Evolutionary conservation across 2,113 vertebrate species (phyloP), one percentile per base, ranked within the genome.

Genomic region (Chaetorhynchus papuensis): DNA sequence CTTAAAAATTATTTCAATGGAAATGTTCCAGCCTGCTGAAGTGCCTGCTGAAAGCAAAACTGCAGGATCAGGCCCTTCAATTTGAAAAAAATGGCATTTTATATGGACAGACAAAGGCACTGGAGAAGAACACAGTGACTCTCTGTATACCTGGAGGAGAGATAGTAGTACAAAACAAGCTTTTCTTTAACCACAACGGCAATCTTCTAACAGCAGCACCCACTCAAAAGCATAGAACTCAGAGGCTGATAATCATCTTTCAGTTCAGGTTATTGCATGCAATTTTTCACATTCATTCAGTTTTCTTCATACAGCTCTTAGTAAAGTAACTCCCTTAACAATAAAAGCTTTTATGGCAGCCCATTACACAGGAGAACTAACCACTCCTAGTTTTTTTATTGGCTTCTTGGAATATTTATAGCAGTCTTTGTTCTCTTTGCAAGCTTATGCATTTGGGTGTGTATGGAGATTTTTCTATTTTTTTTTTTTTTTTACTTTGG

Each of bases 241-340:
- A 87, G 97, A 98, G 97, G 97, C 15, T 98, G 98, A 98, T 98
- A 98, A 98, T 98, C 97, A 98, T 98, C 98, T 98, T 98, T 98
- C 94, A 60, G 97, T 96, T 96, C 96, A 94, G 97, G 98, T 98
- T 98, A 98, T 98, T 98, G 97, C 98, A 97, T 98, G 98, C 97
- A 97, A 97, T 98, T 98, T 98, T 98, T 98, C 97, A 97, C 98
- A 98, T 98, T 98, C 97, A 97, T 97, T 98, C 98, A 96, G 96
- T 98, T 98, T 98, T 97, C 96, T 97, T 98, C 98, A 95, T 97
- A 94, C 86, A 91, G 97, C 98, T 98, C 96, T 98, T 98, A 98
- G 97, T 97, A 97, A 98, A 98, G 98, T 98, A 97, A 98, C 97
- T 97, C 97, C 97, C 91, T 97, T 96, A 98, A 98, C 98, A 98